Percentiles rank a stretch among this genome's conserved stretches.
Evolutionary conservation across 2,113 vertebrate species (phyloP).

Genomic region (Malurus melanocephalus): DNA sequence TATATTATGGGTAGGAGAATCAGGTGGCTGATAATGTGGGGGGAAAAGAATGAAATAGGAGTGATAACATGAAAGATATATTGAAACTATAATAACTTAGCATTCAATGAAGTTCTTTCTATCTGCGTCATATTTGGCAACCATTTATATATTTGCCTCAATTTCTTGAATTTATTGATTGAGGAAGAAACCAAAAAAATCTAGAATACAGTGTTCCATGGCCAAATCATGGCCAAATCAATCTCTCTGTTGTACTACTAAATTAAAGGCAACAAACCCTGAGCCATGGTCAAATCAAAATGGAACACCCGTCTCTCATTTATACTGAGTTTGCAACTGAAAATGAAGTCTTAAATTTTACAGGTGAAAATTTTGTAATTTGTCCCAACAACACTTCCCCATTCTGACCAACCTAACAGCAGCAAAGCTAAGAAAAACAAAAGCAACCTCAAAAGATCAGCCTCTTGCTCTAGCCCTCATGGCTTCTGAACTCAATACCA

Average conservation of each 20-base stretch:
- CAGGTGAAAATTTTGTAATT: slow-evolving; percentile 17
- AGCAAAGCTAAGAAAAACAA: not conserved
- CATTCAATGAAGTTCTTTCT: not conserved
- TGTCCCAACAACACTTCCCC: not conserved
- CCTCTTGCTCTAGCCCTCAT: slow-evolving; percentile 29
- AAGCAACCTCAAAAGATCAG: not conserved
- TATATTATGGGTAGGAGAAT: not conserved
- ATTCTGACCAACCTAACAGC: not conserved
- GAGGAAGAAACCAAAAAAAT: not conserved
- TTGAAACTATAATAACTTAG: slow-evolving; percentile 20
- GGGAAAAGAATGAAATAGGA: slow-evolving; percentile 10
- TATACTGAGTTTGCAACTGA: slow-evolving; percentile 63
- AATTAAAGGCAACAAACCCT: slow-evolving; percentile 56
- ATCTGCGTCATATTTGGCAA: slow-evolving; percentile 4
- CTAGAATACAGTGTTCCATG: not conserved
- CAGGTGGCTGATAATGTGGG: not conserved
- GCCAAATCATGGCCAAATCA: not conserved
- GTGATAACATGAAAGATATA: not conserved
- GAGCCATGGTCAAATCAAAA: slow-evolving; percentile 58
- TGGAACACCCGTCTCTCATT: slow-evolving; percentile 62
- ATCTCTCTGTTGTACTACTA: not conserved
- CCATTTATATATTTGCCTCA: slow-evolving; percentile 39
- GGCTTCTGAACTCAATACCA: slow-evolving; percentile 36
- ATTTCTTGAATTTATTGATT: slow-evolving; percentile 29
- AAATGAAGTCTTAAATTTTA: slow-evolving; percentile 59